A percentile compares a stretch with the other conserved stretches of the same genome.
These are phyloP conservation scores for Porites cylindrica DNA, from an alignment of 92 coral and sea anemone genomes.

Conservation along the genomic window DNA sequence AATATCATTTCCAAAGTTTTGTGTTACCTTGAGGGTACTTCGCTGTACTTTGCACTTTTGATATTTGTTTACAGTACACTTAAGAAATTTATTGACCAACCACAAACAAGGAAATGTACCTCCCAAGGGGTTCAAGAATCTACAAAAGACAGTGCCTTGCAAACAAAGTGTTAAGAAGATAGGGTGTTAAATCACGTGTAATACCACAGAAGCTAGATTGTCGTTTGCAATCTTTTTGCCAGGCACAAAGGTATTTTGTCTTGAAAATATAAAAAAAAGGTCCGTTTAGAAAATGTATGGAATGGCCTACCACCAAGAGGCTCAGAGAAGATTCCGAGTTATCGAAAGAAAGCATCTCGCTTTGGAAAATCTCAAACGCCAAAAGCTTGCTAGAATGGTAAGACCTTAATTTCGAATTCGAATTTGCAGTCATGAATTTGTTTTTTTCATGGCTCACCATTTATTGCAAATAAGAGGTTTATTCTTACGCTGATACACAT, in stretches of 20 bases:
- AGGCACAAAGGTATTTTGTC: background rate
- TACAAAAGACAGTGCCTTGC: background rate
- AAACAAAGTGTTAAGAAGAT: conserved; percentile 37
- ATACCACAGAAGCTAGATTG: background rate
- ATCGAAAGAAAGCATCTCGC: conserved; percentile 70
- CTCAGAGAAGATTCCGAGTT: conserved; percentile 77
- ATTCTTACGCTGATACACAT: no score
- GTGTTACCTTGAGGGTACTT: background rate
- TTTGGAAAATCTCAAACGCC: conserved; percentile 44
- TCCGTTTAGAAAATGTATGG: conserved; percentile 11
- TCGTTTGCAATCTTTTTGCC: background rate
- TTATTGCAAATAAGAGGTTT: no score
- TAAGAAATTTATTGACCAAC: background rate
- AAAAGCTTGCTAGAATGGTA: conserved; percentile 17
- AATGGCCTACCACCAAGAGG: conserved; percentile 74
- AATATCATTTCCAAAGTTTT: background rate
- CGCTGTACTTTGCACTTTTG: background rate
- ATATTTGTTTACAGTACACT: background rate
- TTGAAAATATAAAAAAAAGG: background rate
- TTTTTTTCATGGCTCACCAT: no score
- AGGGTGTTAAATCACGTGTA: background rate
- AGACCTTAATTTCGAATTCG: background rate
- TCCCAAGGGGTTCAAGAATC: conserved; percentile 39
- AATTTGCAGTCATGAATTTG: background rate
- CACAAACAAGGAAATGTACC: conserved; percentile 6